Percentiles rank a stretch among this genome's conserved stretches.
Conservation (phyloP, 2,113 vertebrate species). For the Taurulus bubalis region DNA sequence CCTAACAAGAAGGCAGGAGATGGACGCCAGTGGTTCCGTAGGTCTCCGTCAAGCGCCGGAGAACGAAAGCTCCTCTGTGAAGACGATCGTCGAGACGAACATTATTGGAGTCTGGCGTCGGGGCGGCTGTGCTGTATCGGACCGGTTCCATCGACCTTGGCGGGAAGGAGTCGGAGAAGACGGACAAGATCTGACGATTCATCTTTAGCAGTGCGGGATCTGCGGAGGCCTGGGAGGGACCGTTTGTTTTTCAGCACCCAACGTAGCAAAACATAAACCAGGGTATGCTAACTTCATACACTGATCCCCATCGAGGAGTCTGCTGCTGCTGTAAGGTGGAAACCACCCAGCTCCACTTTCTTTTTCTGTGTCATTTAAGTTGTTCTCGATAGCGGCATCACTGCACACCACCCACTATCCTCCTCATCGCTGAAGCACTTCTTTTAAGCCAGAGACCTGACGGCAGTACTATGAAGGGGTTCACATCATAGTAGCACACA, state of each 20-base stretch:
- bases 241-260: constrained; percentile 64
- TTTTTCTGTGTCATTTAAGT: constrained; percentile 33
- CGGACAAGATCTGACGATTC: constrained; percentile 26
- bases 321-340: constrained; percentile 42
- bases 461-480: constrained; percentile 53
- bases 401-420: constrained; percentile 18
- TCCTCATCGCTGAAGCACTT: constrained; percentile 35
- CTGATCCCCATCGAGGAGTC: constrained; percentile 35
- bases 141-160: constrained; percentile 25
- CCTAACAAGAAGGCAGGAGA: constrained; percentile 36
- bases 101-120: constrained; percentile 3
- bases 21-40: constrained; percentile 5
- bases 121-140: not conserved
- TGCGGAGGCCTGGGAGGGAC: constrained; percentile 22
- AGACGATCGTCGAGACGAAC: constrained; percentile 25
- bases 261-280: constrained; percentile 74
- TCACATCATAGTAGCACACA: constrained; percentile 71
- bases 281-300: constrained; percentile 47
- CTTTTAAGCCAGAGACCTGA: constrained; percentile 66
- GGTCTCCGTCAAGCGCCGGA: not conserved
- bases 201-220: constrained; percentile 43
- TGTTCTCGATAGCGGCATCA: constrained; percentile 21
- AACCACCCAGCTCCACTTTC: constrained; percentile 15
- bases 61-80: constrained; percentile 30
- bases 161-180: constrained; percentile 32